Evolutionary conservation across 1,140 invertebrate species (phyloP), one percentile per base, ranked within the genome.

Genomic region (Hyposmocoma kahamanoa): DNA sequence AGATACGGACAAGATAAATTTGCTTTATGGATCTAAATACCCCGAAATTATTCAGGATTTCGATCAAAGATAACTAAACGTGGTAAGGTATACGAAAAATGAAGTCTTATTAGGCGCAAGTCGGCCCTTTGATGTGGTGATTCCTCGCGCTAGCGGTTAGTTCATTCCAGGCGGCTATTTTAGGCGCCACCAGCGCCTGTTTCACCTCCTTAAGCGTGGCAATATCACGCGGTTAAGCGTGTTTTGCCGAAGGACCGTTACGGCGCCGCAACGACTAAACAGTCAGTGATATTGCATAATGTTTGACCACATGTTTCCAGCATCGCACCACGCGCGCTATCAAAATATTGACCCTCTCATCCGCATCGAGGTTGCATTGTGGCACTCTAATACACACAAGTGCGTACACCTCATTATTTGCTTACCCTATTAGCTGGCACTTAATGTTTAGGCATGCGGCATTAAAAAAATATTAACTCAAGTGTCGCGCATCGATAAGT

Each of bases 271-370:
- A 44, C 65, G 59, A 74, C 71, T 71, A 76, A 78, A 72, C 61
- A 68, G 46, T 58, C 49, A 73, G 66, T 62, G 47, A 44, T 50
- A 49, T 80, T 78, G 70, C 80, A 69, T 73, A 84, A 84, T 84
- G 68, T 80, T 80, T 80, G 68, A 71, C 69, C 79, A 82, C 69
- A 83, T 80, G 79, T 80, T 76, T 65, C 71, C 55, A 79, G 54
- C 62, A 62, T 67, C 67, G 56, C 49, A 73, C 70, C 76, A 75
- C 72, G 69, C 72, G 72, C 59, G 50, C 75, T 82, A 83, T 81
- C 79, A 84, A 78, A 84, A 84, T 83, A 84, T 84, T 83, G 79
- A 83, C 71, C 61, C 77, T 78, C 75, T 81, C 66, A 77, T 75
- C 66, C 67, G 62, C 74, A 71, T 68, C 59, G 67, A 55, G 48